Evolutionary conservation across 2,797 vertebrate genomes (phyloP).

Genomic region (Coilia nasus): DNA sequence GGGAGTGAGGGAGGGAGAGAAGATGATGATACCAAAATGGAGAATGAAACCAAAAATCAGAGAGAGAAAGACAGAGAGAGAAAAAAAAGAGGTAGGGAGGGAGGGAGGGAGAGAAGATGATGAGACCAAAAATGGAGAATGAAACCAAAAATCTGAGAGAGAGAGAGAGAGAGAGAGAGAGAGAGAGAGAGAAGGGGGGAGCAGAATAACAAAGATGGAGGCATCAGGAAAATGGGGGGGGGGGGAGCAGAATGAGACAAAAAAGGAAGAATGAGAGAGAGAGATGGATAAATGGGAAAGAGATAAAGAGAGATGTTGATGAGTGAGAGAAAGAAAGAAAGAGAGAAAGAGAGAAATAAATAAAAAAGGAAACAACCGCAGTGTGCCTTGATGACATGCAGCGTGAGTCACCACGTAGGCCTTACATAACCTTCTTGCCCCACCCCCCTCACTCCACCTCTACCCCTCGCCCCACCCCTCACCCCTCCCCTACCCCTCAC

Average conservation of each 20-base stretch:
- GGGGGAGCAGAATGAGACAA: background rate
- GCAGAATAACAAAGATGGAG: conserved; percentile 42
- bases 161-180: background rate
- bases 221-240: too few relatives aligned
- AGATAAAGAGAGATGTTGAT: background rate
- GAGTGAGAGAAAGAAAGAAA: conserved; percentile 40
- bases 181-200: background rate
- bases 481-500: background rate
- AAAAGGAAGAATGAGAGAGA: conserved; percentile 37
- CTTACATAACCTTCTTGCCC: conserved; percentile 65
- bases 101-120: background rate
- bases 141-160: background rate
- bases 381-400: conserved; percentile 64
- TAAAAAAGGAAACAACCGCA: conserved; percentile 1
- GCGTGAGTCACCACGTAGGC: conserved; percentile 71
- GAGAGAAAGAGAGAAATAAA: background rate
- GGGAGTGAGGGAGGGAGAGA: too few relatives aligned
- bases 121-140: too few relatives aligned
- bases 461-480: conserved; percentile 40
- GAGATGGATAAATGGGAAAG: conserved; percentile 44
- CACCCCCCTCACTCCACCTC: conserved; percentile 55
- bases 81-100: conserved; percentile 46
- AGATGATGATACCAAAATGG: background rate
- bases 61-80: background rate
- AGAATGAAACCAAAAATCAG: background rate